Evolutionary conservation across 2,113 vertebrate species (phyloP).

Genomic region (Bubo blakistoni): DNA sequence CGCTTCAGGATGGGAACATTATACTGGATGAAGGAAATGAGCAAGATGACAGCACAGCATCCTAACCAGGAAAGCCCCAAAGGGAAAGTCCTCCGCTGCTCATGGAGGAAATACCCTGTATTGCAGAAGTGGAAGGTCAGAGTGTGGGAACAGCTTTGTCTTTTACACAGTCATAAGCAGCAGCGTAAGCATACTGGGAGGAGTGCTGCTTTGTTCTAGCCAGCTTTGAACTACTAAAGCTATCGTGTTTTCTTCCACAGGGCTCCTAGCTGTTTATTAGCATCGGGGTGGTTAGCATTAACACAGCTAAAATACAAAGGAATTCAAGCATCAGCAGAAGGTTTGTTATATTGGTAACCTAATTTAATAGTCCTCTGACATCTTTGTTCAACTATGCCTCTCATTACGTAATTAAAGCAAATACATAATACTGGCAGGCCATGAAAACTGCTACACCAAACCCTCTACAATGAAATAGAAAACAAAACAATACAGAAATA

Average conservation of each 20-base stretch:
- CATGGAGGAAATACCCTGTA: neutral
- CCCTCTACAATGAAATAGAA: neutral
- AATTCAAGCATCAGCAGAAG: neutral
- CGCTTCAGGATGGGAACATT: neutral
- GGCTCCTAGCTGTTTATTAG: neutral
- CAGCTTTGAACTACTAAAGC: neutral
- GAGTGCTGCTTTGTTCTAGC: neutral
- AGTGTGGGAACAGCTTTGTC: neutral
- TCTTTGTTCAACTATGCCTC: neutral
- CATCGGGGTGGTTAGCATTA: neutral
- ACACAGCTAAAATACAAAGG: neutral
- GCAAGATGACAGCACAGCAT: neutral
- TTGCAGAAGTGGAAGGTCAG: neutral
- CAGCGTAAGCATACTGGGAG: neutral
- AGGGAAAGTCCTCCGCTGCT: neutral
- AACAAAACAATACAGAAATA: neutral
- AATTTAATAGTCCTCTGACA: neutral
- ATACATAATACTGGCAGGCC: neutral
- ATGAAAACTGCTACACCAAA: neutral
- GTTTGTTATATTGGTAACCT: neutral
- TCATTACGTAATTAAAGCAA: neutral
- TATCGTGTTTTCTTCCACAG: neutral
- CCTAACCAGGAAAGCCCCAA: neutral
- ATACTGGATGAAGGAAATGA: neutral
- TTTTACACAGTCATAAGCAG: neutral